Base-by-base conservation (phyloP, 1,140 invertebrate genomes). In the Nephila pilipes region DNA sequence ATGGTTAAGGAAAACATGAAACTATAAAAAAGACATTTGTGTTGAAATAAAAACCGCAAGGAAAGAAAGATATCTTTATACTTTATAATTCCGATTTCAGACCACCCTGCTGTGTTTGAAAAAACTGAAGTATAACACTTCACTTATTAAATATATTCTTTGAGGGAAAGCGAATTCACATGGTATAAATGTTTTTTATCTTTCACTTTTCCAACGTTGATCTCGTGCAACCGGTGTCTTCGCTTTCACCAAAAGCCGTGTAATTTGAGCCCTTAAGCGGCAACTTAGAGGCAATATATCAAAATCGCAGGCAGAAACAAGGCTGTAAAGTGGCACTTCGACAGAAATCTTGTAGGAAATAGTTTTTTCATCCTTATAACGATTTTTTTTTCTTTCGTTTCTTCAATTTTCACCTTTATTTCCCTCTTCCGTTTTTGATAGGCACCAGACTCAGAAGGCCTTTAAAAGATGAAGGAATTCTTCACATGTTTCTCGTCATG, bases 321-420 rank as follows among this genome's bases (percentile, higher is more conserved):
- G 29, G 85, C 38, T 63, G 25, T 55, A 80, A 90, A 90, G 88
- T 90, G 88, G 88, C 88, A 80, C 55, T 90, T 90, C 55, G 88
- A 81, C 54, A 80, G 88, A 80, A 57, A 57, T 20, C 46, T 36
- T 29, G 54, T 79, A 29, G 65, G 88, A 90, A 38, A 38, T 58
- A 29, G 22, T 32, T 87, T 87, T 63, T 85, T 85, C 14, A 25
- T 87, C 46, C 5, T 57, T 87, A n/a, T 60, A 87, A 16, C 18
- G 16, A 63, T 1, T 12, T 60, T 87, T 87, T 83, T 87, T 87
- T 63, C 12, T 4, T 25, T 54, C 20, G 16, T 46, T 81, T 32
- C 55, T 85, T 25, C 58, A 87, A 54, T 60, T 87, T 60, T 60
- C n/a, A 58, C 85, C 85, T 60, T 38, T 87, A 60, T 60, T 87